Conservation (phyloP, 2,113 vertebrate species). For the Ailurus styani region DNA sequence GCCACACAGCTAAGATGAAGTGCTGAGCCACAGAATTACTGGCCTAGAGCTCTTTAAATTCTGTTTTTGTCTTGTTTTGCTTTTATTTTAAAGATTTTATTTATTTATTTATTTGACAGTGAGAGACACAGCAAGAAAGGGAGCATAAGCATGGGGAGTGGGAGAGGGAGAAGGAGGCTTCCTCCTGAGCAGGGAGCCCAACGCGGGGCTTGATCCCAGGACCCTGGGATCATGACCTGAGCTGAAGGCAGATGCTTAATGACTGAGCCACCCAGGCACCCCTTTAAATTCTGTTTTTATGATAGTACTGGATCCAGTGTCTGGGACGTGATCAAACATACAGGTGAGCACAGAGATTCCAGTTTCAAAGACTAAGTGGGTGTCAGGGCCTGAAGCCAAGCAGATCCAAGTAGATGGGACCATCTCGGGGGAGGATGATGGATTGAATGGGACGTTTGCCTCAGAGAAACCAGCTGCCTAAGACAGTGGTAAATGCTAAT, state of each 20-base stretch:
- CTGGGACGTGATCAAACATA: neutral
- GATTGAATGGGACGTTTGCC: neutral
- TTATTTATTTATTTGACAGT: too few relatives aligned
- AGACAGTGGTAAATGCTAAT: neutral
- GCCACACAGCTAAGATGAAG: neutral
- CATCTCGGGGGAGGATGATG: too few relatives aligned
- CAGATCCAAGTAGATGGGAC: neutral
- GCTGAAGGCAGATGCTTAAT: too few relatives aligned
- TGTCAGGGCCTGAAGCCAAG: neutral
- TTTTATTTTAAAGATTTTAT: too few relatives aligned
- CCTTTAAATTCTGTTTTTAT: constrained; percentile 10
- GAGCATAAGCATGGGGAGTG: too few relatives aligned
- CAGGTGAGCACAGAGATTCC: neutral
- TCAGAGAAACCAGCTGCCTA: neutral
- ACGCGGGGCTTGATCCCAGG: too few relatives aligned
- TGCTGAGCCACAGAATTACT: neutral
- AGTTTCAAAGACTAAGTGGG: neutral
- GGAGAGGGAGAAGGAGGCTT: too few relatives aligned
- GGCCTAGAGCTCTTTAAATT: neutral
- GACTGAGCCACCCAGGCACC: too few relatives aligned
- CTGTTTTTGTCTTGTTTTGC: too few relatives aligned
- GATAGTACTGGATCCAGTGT: neutral
- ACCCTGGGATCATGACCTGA: too few relatives aligned
- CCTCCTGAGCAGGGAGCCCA: too few relatives aligned
- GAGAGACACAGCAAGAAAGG: too few relatives aligned